phyloP scores from a whole-genome alignment of 2,888 invertebrate genomes.

The Glomeris marginata region DNA sequence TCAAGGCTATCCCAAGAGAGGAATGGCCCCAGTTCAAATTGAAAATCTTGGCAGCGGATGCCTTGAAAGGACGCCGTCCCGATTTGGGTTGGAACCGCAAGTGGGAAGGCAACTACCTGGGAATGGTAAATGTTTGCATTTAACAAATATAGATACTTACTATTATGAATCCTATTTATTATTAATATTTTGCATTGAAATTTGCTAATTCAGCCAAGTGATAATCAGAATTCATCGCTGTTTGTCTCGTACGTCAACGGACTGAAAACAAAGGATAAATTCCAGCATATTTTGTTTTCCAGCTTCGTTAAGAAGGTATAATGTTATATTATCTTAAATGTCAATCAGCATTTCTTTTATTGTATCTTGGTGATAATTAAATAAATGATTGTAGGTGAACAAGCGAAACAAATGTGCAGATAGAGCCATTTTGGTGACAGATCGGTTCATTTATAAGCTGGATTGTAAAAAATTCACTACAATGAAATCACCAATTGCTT shows the following conservation, averaged over 20 bases:
- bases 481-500: conserved; percentile 67
- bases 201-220: conserved; percentile 34
- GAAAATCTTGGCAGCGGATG: conserved; percentile 60
- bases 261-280: conserved; percentile 49
- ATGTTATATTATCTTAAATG: not conserved
- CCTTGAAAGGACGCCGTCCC: conserved; percentile 46
- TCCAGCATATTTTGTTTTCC: conserved; percentile 45
- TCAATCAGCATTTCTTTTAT: not conserved
- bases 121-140: conserved; percentile 29
- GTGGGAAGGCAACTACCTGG: conserved; percentile 74
- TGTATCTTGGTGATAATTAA: not conserved
- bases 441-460: conserved; percentile 68
- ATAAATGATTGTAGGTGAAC: conserved; percentile 41
- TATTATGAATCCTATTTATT: not conserved
- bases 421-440: conserved; percentile 75
- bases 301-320: conserved; percentile 45
- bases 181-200: not conserved
- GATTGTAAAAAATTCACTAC: conserved; percentile 69
- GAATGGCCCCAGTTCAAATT: conserved; percentile 79
- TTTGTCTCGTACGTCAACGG: conserved; percentile 52
- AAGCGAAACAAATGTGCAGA: conserved; percentile 65
- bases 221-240: conserved; percentile 47
- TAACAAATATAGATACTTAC: conserved; percentile 1
- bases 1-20: conserved; percentile 58
- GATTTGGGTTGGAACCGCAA: conserved; percentile 60